phyloP scores from a whole-genome alignment of 2,113 vertebrate species.

The Megalops atlanticus region DNA sequence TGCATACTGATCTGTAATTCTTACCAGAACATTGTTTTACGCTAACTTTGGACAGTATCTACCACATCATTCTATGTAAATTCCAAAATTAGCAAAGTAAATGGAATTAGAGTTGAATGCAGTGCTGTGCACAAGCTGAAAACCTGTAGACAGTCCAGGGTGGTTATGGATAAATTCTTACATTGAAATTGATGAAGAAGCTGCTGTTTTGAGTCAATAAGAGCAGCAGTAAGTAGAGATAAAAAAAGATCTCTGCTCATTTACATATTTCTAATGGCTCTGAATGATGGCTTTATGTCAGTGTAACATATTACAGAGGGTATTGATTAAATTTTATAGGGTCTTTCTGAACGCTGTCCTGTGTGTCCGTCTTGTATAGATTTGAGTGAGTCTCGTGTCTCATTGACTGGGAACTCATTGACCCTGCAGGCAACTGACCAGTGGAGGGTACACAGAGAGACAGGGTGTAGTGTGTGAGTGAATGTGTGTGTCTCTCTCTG shows the following conservation, averaged over 20 bases:
- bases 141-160: background rate
- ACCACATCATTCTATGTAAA: no score
- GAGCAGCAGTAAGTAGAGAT: background rate
- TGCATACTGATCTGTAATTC: no score
- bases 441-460: conserved; percentile 14
- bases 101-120: background rate
- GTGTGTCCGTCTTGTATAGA: conserved; percentile 6
- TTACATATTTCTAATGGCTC: background rate
- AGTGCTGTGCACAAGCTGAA: background rate
- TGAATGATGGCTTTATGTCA: background rate
- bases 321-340: conserved; percentile 7
- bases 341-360: background rate
- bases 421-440: background rate
- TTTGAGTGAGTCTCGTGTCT: conserved; percentile 4
- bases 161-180: background rate
- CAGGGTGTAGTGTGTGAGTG: conserved; percentile 17
- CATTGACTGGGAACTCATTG: background rate
- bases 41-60: no score
- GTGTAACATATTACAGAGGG: background rate
- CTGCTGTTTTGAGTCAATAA: background rate
- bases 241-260: background rate
- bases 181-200: background rate
- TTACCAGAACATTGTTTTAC: no score
- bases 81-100: no score
- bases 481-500: background rate